phyloP scores from a whole-genome alignment of 2,113 vertebrate genomes.

The Psittacara wagleri region DNA sequence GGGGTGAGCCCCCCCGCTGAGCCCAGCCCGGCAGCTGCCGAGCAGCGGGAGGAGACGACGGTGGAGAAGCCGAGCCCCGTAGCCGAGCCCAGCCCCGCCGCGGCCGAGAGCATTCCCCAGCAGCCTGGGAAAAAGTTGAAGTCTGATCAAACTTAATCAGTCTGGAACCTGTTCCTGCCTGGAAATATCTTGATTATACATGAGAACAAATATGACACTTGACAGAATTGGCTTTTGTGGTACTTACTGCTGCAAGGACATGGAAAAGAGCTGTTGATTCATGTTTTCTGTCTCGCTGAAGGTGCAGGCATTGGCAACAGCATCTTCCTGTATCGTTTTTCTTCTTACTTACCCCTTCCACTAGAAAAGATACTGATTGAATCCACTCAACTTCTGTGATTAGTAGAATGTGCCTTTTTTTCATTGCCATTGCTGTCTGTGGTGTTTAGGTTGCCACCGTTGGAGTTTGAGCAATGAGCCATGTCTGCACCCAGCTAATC shows the following conservation, averaged over 20 bases:
- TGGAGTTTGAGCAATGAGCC: neutral
- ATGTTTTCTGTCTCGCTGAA: neutral
- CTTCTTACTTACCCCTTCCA: neutral
- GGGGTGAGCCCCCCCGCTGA: no score
- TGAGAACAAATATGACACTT: neutral
- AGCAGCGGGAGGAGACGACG: no score
- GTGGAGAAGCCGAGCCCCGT: no score
- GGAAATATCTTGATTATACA: neutral
- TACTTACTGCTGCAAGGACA: neutral
- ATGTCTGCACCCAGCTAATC: neutral
- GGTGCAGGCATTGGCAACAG: neutral
- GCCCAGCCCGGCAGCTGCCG: no score
- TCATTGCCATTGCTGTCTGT: neutral
- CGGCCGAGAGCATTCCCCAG: no score
- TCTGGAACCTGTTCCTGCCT: conserved; percentile 17
- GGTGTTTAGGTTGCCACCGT: rapidly evolving
- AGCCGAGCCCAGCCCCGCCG: no score
- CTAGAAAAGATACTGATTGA: neutral
- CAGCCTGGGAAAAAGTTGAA: neutral
- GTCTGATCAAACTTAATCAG: conserved; percentile 15
- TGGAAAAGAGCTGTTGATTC: neutral
- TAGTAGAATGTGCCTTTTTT: neutral
- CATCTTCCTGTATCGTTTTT: neutral
- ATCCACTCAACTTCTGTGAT: neutral
- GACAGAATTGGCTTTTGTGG: conserved; percentile 8